Percentiles rank a stretch among this genome's conserved stretches.
Conservation (phyloP, 2,888 invertebrate genomes). For the Callimorpha dominula region DNA sequence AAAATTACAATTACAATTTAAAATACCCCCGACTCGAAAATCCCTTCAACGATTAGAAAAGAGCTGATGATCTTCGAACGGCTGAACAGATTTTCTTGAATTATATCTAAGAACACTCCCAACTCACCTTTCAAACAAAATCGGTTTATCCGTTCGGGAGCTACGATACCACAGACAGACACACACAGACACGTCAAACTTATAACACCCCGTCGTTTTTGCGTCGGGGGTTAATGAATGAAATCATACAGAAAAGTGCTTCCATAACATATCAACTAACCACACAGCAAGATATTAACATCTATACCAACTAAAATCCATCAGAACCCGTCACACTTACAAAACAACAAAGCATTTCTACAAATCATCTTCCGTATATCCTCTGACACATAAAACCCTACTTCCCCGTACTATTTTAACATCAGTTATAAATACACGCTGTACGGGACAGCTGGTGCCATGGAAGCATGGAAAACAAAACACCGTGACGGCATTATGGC, state of each 20-base stretch:
- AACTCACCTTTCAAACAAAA: no score
- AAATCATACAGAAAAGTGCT: neutral
- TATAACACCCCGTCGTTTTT: no score
- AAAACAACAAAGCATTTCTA: constrained; percentile 18
- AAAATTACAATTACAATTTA: neutral
- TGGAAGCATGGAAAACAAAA: constrained; percentile 53
- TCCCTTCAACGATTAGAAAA: neutral
- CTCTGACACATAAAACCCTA: constrained; percentile 31
- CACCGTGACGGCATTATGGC: constrained; percentile 55
- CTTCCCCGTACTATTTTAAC: constrained; percentile 59
- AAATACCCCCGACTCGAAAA: neutral
- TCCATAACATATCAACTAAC: neutral
- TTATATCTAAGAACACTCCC: no score
- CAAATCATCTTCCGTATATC: constrained; percentile 21
- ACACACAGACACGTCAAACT: no score
- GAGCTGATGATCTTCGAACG: no score
- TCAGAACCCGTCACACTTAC: neutral
- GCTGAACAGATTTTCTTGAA: no score
- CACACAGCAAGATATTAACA: neutral
- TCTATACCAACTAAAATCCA: neutral
- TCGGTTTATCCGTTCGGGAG: no score
- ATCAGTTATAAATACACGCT: constrained; percentile 46
- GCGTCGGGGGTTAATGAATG: no score
- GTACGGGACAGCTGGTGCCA: constrained; percentile 55
- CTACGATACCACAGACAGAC: no score